Base-by-base conservation (phyloP, 2,888 invertebrate genomes). In the Acleris cristana region DNA sequence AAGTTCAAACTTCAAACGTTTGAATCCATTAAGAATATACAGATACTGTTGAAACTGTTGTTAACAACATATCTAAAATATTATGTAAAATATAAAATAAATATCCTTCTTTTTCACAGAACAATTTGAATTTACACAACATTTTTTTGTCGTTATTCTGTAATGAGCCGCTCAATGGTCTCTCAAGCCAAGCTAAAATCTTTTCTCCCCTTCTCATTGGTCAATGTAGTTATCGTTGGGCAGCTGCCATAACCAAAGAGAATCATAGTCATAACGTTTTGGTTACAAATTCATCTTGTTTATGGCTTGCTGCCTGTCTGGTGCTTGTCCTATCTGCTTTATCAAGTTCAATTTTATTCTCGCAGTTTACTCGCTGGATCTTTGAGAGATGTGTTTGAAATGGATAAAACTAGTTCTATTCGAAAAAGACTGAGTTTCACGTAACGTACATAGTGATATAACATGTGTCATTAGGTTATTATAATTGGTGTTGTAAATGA, bases 401-500 rank as follows among this genome's bases (percentile, higher is more conserved):
- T 86, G 87, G 84, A 86, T 83, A 82, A 85, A 84, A 79, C 75
- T 84, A 75, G 73, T 79, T 78, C 75, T 86, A 79, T 84, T 83
- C 79, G 80, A 82, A 81, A 86, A 83, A 85, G 84, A 89, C 85
- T 86, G 82, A 84, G 73, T 79, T 78, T 80, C 80, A 72, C 69
- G 69, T 78, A 72, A 76, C 79, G 85, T 84, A 81, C 76, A 78
- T 70, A 79, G 81, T 87, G 84, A 76, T 81, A 77, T 73, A 79
- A 84, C 85, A 85, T 83, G 83, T 81, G 73, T 79, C 71, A 77
- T 72, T 78, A 79, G 71, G 76, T 83, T 79, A 76, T 77, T 83
- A 74, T 80, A 79, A 83, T 79, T 84, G 79, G 86, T 86, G 86
- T 85, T 82, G 86, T 88, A 84, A 83, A 88, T 89, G 90, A 88